A percentile compares a stretch with the other conserved stretches of the same genome.
Conservation (phyloP, 2,888 invertebrate species). For the Nemapogon koenigi region DNA sequence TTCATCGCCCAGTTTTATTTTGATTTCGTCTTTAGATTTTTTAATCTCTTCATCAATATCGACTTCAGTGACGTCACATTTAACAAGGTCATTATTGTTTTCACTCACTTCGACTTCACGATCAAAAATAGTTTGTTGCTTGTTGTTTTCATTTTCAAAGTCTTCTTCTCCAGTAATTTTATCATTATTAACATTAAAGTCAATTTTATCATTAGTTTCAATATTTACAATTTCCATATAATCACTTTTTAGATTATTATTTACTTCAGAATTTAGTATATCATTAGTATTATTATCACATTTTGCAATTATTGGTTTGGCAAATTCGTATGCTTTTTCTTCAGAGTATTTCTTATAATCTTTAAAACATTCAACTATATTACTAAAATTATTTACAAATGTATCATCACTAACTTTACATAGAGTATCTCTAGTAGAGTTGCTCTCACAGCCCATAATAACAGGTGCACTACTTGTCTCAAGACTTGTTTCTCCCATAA, state of each 20-base stretch:
- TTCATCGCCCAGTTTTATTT: background rate
- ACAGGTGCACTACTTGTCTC: too few species aligned
- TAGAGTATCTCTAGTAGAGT: too few species aligned
- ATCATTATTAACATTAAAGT: background rate
- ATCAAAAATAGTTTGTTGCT: slow-evolving; percentile 9
- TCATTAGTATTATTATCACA: background rate
- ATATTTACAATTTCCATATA: background rate
- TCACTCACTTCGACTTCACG: background rate
- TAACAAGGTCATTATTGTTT: slow-evolving; percentile 2
- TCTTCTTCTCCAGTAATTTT: background rate
- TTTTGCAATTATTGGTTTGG: too few species aligned
- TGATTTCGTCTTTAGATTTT: background rate
- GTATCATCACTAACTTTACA: too few species aligned
- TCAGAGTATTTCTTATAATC: too few species aligned
- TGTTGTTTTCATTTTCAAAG: background rate
- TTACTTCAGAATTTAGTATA: background rate
- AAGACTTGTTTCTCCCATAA: too few species aligned
- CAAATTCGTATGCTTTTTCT: background rate
- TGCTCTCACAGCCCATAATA: too few species aligned
- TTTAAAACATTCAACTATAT: too few species aligned
- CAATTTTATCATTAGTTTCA: background rate
- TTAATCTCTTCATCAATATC: background rate
- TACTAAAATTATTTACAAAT: too few species aligned
- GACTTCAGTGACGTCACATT: background rate
- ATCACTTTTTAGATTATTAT: background rate